Base-by-base conservation (phyloP, 2,113 vertebrate genomes). In the Mobula birostris region DNA sequence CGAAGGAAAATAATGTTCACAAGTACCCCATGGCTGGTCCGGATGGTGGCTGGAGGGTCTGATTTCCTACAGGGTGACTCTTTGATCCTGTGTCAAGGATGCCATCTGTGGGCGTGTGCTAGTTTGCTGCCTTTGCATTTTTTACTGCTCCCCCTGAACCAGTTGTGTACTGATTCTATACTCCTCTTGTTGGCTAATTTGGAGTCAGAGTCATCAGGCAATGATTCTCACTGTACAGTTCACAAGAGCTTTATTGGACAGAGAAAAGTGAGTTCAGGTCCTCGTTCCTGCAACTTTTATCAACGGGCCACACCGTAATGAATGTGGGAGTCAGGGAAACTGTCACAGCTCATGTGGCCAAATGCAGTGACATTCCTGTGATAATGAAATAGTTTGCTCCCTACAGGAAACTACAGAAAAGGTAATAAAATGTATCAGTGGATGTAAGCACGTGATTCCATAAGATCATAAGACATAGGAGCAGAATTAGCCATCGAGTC, bases 161-260 rank as follows among this genome's bases (percentile, higher is more conserved):
- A 66, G 29, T 78, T n/a, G 14, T 7, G 29, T n/a, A 9, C 8
- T 78, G n/a, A 32, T n/a, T 77, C 74, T 29, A 9, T 5, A 77
- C 9, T 87, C 56, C 19, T 21, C 56, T 82, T 48, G 11, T 14
- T 88, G 85, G 58, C n/a, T 14, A 5, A 32, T 88, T 7, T 19
- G n/a, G 14, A 3, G 56, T 27, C 61, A 61, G 29, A 68, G 29
- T 66, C 14, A 32, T 17, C 66, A 14, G 61, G 15, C 5, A 15
- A 32, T 66, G 61, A 90, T 66, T 90, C 83, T 66, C 6, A 90
- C 29, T 32, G 11, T 12, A 19, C 14, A 68, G 5, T 90, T 66
- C 61, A n/a, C 85, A 87, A 85, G 56, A n/a, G 27, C 58, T 27
- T 85, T 77, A 87, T 87, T 63, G 83, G 29, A 63, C 85, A 90